Base-by-base conservation (phyloP, 2,113 vertebrate genomes). In the Lampris megalopsis region DNA sequence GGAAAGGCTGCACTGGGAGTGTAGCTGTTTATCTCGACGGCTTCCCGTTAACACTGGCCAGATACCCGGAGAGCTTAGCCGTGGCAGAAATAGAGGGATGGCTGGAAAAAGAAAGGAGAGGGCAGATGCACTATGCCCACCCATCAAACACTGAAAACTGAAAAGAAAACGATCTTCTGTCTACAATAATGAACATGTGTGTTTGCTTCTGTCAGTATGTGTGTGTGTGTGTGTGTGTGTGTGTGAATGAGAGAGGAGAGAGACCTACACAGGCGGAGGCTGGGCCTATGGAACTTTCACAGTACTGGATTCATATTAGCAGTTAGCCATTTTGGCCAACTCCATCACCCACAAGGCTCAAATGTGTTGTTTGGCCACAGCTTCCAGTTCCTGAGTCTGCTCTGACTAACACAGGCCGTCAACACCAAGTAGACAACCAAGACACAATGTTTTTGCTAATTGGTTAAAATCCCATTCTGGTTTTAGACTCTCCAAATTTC, bases 121-220 rank as follows among this genome's bases (percentile, higher is more conserved):
- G 83, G 79, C 75, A 90, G 86, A 82, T 65, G 52, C 1, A 9
- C 11, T 75, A 81, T 24, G 73, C 81, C 81, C 0, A 41, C 76
- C 82, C 79, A 68, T 81, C 83, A 87, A 85, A 81, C 36, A 68
- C 80, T 75, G 74, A 83, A 86, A 79, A 79, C 64, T 63, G 80
- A 75, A 84, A 88, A 63, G 82, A 82, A 88, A 90, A 84, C 85
- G 24, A 89, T 77, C 79, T 80, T 83, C 61, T 67, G 11, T 47
- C 47, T 69, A 64, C 72, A 24, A 24, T 24, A 24, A 24, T 24
- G 24, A 24, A 24, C 24, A 24, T 24, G 24, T 24, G 24, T 24
- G 24, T 24, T 24, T 24, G 24, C 24, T 24, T 24, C 24, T 24
- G 24, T 24, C 24, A 24, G 79, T 64, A 84, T 73, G 63, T 71